Conservation (phyloP, 1,140 invertebrate genomes). For the Zelostemma sp. region DNA sequence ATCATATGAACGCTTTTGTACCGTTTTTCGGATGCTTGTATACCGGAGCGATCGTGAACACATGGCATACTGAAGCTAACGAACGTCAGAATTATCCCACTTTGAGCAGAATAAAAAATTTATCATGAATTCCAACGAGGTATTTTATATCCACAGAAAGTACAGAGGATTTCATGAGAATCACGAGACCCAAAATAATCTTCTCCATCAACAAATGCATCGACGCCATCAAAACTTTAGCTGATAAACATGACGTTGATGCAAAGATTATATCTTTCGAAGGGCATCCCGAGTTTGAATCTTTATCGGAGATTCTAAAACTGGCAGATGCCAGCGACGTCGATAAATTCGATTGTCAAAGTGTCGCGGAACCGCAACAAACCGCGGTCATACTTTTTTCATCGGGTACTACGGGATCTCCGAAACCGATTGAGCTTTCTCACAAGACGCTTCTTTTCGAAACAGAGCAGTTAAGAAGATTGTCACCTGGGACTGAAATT, state of each 20-base stretch:
- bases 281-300: neutral
- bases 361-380: neutral
- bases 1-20: conserved; percentile 64
- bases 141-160: conserved; percentile 4
- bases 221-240: neutral
- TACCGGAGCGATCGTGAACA: conserved; percentile 56
- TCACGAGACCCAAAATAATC: too few relatives aligned
- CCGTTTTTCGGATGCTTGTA: conserved; percentile 65
- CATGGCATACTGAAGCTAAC: conserved; percentile 14
- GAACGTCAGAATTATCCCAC: neutral
- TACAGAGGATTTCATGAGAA: neutral
- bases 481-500: neutral
- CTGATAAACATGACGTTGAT: neutral
- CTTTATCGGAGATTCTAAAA: conserved; percentile 10
- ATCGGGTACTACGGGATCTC: conserved; percentile 9
- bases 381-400: conserved; percentile 7
- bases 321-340: neutral
- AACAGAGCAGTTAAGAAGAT: neutral
- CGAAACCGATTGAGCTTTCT: conserved; percentile 10
- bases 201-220: conserved; percentile 7
- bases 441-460: conserved; percentile 11
- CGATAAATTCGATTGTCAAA: neutral
- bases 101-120: too few relatives aligned
- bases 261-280: conserved; percentile 7
- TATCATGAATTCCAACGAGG: too few relatives aligned